phyloP scores from a whole-genome alignment of 2,888 invertebrate species.

The Heliconius hortense region DNA sequence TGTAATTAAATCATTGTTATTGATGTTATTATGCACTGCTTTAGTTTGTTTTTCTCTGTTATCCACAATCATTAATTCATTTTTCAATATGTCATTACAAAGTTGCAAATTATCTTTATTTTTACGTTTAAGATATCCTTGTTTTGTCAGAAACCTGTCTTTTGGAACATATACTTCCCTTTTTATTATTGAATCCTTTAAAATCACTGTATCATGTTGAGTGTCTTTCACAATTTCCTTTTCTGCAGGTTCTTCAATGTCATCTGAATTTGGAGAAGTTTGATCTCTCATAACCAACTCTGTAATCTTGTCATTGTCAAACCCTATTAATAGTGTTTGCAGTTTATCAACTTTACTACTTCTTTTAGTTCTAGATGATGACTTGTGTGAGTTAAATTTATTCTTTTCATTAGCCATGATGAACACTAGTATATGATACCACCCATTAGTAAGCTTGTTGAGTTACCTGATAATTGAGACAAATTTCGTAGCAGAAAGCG shows the following conservation, averaged over 20 bases:
- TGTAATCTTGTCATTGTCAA: slow-evolving; percentile 48
- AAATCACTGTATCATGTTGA: slow-evolving; percentile 36
- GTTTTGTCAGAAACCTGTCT: slow-evolving; percentile 49
- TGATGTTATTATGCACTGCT: slow-evolving; percentile 48
- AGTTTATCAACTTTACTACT: slow-evolving; percentile 52
- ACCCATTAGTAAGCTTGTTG: slow-evolving; percentile 64
- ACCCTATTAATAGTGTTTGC: slow-evolving; percentile 59
- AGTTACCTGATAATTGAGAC: slow-evolving; percentile 46
- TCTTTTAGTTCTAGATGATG: slow-evolving; percentile 53
- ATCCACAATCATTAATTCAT: slow-evolving; percentile 64
- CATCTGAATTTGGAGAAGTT: slow-evolving; percentile 46
- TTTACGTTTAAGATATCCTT: slow-evolving; percentile 51
- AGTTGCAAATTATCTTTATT: slow-evolving; percentile 54
- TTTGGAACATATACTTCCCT: slow-evolving; percentile 36
- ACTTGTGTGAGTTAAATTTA: slow-evolving; percentile 65
- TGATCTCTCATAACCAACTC: slow-evolving; percentile 46
- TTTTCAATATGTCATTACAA: slow-evolving; percentile 64
- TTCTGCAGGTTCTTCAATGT: slow-evolving; percentile 48
- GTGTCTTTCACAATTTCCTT: slow-evolving; percentile 30
- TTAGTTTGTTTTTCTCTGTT: slow-evolving; percentile 38
- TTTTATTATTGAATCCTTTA: slow-evolving; percentile 38
- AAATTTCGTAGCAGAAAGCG: slow-evolving; percentile 48
- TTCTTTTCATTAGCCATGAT: slow-evolving; percentile 73
- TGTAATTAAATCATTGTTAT: slow-evolving; percentile 75
- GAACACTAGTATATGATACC: slow-evolving; percentile 48